Evolutionary conservation across 2,797 vertebrate genomes (phyloP), one percentile per base, ranked within the genome.

Genomic region (Coccyzus lansbergi): DNA sequence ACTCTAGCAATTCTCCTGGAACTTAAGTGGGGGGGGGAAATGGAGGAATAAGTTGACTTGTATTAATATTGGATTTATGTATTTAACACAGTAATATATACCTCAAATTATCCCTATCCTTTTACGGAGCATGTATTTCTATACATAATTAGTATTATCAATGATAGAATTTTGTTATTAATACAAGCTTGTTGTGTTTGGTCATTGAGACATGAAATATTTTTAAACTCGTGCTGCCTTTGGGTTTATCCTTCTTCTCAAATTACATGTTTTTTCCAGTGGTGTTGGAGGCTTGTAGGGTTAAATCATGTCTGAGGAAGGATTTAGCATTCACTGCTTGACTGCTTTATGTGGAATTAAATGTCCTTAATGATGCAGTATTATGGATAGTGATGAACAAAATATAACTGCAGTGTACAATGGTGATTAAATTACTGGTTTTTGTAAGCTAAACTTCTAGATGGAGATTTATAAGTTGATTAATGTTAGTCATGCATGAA

Each of bases 241-340:
- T 67, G 51, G 72, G 59, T 90, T 94, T 95, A 93, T 86, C 36
- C n/a, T 15, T 69, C 7, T 85, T 93, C 85, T 90, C 3, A 1
- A 74, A 68, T 44, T 62, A 21, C 70, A 74, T 40, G 33, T 59
- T 88, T 92, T 89, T 83, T 72, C 49, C 58, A 79, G 68, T 40
- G 56, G 46, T 78, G 79, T 68, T 86, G 94, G 90, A 87, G 81
- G 88, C 92, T 96, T 95, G 79, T 92, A 96, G 93, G 52, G 85
- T 95, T 95, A 97, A 97, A 95, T 84, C 83, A 72, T 90, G 70
- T 96, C 86, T 96, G 90, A 91, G 92, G 68, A 88, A 92, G 33
- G 72, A 69, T 94, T 94, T 92, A 89, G 82, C 15, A 3, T 94
- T 95, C 86, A 15, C 78, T 92, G 89, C 94, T 94, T 95, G 91